Conservation (phyloP, 2,797 vertebrate species). For the Myripristis jacobus region DNA sequence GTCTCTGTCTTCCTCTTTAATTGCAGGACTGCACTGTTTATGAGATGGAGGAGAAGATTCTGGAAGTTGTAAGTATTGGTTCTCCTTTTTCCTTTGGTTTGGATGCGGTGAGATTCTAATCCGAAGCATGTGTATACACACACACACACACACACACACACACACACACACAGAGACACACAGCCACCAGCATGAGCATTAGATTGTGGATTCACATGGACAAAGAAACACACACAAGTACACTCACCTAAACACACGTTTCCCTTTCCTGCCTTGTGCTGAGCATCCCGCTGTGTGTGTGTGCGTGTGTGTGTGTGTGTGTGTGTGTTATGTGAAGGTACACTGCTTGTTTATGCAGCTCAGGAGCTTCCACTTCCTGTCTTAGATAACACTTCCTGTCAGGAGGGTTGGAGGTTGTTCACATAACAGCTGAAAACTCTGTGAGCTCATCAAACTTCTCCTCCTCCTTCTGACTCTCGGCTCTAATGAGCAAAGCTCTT, state of each 20-base stretch:
- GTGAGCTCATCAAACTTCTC: constrained; percentile 23
- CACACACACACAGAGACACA: constrained; percentile 10
- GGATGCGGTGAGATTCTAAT: constrained; percentile 15
- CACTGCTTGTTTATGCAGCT: constrained; percentile 68
- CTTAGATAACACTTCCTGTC: constrained; percentile 71
- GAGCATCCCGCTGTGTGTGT: constrained; percentile 1
- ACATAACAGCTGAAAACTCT: constrained; percentile 6
- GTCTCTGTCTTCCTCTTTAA: constrained; percentile 52
- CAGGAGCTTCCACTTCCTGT: constrained; percentile 71
- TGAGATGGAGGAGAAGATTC: constrained; percentile 96
- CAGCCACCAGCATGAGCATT: neutral
- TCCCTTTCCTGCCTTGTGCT: constrained; percentile 56
- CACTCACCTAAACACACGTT: constrained; percentile 26
- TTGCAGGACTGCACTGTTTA: constrained; percentile 91
- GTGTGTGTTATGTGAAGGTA: neutral
- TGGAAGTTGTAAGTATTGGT: constrained; percentile 90
- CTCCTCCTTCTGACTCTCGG: neutral
- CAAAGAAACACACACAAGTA: constrained; percentile 1
- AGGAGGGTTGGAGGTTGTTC: too few relatives aligned
- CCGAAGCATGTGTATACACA: constrained; percentile 11
- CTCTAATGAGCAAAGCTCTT: neutral
- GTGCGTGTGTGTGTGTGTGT: constrained; percentile 24
- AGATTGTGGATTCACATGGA: too few relatives aligned
- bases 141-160: constrained; percentile 22
- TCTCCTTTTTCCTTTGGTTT: constrained; percentile 13